Evolutionary conservation across 2,113 vertebrate genomes (phyloP).

Genomic region (Proteles cristata): DNA sequence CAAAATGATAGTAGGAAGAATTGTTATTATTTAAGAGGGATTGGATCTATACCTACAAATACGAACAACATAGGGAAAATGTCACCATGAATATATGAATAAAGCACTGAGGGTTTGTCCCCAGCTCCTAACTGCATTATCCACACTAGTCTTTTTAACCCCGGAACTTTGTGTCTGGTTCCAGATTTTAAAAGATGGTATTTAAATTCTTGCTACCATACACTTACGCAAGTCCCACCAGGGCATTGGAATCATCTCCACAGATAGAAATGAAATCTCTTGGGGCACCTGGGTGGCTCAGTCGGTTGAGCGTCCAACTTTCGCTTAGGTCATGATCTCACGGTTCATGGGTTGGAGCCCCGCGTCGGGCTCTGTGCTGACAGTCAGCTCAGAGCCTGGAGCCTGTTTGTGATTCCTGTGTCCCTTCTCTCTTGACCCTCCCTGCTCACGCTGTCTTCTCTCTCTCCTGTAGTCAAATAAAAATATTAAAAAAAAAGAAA

Average conservation of each 20-base stretch:
- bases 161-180: background rate
- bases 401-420: too few species aligned
- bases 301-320: too few species aligned
- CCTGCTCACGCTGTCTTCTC: too few species aligned
- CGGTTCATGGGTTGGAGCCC: too few species aligned
- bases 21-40: background rate
- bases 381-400: too few species aligned
- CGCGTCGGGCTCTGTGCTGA: too few species aligned
- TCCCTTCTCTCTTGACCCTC: too few species aligned
- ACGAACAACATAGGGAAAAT: background rate
- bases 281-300: background rate
- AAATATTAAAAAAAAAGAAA: background rate
- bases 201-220: background rate
- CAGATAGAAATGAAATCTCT: background rate
- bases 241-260: background rate
- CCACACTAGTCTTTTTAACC: background rate
- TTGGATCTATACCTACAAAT: background rate
- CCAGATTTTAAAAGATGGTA: background rate
- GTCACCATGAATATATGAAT: background rate
- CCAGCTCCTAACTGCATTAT: background rate
- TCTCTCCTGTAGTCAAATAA: too few species aligned
- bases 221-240: background rate
- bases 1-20: background rate
- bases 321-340: too few species aligned
- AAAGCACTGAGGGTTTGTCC: background rate